Percentiles rank a stretch among this genome's conserved stretches.
Evolutionary conservation across 2,797 vertebrate species (phyloP).

Genomic region (Arctocebus calabarensis): DNA sequence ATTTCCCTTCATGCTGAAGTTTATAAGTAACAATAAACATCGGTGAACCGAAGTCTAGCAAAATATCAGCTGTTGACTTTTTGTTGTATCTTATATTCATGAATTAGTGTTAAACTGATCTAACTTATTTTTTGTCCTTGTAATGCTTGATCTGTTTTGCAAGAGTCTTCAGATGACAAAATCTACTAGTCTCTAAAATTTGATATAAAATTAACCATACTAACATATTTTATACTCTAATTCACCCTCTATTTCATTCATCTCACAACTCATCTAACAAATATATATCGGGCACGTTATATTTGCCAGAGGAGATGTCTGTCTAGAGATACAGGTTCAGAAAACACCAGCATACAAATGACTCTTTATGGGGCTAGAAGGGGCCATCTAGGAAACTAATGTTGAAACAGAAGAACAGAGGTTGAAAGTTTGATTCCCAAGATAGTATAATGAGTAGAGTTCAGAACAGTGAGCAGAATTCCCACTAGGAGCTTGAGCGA

Average conservation of each 20-base stretch:
- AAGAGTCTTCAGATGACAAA: background rate
- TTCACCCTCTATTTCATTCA: constrained; percentile 2
- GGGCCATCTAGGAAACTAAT: background rate
- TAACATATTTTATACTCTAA: constrained; percentile 12
- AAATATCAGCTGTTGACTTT: background rate
- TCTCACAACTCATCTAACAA: background rate
- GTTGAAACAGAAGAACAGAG: background rate
- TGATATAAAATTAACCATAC: background rate
- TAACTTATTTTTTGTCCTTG: background rate
- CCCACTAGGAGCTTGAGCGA: background rate
- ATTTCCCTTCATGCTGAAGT: background rate
- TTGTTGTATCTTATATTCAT: background rate
- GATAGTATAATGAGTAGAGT: background rate
- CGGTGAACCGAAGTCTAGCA: background rate
- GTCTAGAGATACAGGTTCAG: background rate
- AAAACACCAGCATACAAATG: constrained; percentile 22
- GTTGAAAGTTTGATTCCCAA: background rate
- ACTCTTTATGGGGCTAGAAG: background rate
- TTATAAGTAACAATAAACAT: background rate
- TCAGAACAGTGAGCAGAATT: background rate
- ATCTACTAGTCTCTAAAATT: constrained; percentile 23
- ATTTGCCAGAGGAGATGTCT: background rate
- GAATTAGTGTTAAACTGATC: background rate
- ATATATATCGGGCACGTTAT: background rate
- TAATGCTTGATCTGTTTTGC: background rate